phyloP scores from a whole-genome alignment of 2,113 vertebrate species.

The Eudyptes chrysolophus region DNA sequence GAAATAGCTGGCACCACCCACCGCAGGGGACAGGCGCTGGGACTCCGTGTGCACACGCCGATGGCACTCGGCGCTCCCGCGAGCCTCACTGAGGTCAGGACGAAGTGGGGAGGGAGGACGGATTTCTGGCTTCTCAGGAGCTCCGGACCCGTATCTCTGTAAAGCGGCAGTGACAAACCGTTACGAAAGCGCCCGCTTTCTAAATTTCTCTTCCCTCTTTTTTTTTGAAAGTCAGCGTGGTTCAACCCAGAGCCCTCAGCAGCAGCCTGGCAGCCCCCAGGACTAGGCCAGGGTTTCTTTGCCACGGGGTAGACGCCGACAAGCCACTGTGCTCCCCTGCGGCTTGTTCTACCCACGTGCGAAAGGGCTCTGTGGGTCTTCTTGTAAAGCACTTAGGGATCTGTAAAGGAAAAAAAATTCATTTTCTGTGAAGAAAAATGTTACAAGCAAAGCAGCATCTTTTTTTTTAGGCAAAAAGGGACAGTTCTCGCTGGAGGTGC shows the following conservation, averaged over 20 bases:
- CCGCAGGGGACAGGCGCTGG: not conserved
- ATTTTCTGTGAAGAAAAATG: not conserved
- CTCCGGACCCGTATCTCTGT: not conserved
- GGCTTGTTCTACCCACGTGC: not conserved
- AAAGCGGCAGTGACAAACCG: not conserved
- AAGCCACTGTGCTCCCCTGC: not conserved
- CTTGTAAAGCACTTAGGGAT: not conserved
- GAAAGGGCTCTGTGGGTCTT: not conserved
- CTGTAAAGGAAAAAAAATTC: not conserved
- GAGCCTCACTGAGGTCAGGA: not conserved
- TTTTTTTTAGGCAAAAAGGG: not conserved
- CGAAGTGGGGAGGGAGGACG: rapidly evolving
- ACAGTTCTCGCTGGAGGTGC: not conserved
- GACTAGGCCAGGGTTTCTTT: not conserved
- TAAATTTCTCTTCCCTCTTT: not conserved
- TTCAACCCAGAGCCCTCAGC: not conserved
- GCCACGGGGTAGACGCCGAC: rapidly evolving
- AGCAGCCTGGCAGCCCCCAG: not conserved
- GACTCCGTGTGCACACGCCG: rapidly evolving
- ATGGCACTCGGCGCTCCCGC: rapidly evolving
- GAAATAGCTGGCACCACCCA: not conserved
- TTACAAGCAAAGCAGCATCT: not conserved
- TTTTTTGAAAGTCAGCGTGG: not conserved
- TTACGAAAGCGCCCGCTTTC: not conserved
- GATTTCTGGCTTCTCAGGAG: not conserved